These are phyloP conservation scores for Tapera naevia DNA, from an alignment of 2,797 vertebrate genomes.

Conservation along the genomic window DNA sequence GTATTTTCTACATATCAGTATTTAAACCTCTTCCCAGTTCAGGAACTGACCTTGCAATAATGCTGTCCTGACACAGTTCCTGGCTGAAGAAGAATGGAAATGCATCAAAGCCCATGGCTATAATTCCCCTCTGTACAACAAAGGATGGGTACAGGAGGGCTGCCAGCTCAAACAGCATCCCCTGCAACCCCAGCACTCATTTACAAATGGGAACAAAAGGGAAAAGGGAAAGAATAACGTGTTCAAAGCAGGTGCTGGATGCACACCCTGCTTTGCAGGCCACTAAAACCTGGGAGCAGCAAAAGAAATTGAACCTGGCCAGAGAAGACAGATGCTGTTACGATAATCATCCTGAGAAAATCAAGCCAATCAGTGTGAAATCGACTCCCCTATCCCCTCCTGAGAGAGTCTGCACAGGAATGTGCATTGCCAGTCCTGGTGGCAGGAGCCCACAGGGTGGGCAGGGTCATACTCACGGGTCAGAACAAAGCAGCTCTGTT, in stretches of 20 bases:
- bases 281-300: not conserved
- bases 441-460: not conserved
- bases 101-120: not conserved
- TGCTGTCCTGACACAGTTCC: too few relatives aligned
- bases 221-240: rapidly evolving
- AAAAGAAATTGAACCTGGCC: not conserved
- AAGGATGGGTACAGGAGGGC: not conserved
- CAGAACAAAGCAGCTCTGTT: not conserved
- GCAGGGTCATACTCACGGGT: not conserved
- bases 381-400: not conserved
- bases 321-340: not conserved
- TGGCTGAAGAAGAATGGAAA: not conserved
- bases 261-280: not conserved
- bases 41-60: not conserved
- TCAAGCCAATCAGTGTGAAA: not conserved
- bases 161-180: rapidly evolving
- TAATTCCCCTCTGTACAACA: not conserved
- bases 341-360: not conserved
- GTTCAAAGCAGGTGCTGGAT: rapidly evolving
- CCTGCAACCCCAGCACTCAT: not conserved
- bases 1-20: rapidly evolving
- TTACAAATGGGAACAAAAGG: too few relatives aligned
- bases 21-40: not conserved
- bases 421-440: rapidly evolving
- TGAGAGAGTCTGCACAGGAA: not conserved